These are phyloP conservation scores for Contarinia nasturtii DNA, from an alignment of 1,140 invertebrate species.

Conservation along the genomic window DNA sequence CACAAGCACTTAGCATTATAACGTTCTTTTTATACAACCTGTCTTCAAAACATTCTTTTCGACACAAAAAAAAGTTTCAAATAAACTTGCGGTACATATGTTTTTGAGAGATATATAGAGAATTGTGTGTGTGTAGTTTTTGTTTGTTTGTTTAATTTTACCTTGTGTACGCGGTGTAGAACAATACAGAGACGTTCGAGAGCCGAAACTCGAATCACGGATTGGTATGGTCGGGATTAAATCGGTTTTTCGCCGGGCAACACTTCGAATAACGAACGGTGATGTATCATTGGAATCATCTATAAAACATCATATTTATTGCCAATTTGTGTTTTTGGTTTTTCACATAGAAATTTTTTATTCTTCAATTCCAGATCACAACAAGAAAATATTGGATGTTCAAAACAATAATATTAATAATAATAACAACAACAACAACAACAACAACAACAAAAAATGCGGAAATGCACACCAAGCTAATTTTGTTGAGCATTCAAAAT, in stretches of 20 bases:
- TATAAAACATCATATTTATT: constrained; percentile 11
- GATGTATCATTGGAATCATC: constrained; percentile 27
- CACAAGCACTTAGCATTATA: not conserved
- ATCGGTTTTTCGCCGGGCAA: constrained; percentile 70
- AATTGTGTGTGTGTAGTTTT: too few species aligned
- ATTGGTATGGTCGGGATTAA: constrained; percentile 74
- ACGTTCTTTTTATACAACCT: not conserved
- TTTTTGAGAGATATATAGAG: too few species aligned
- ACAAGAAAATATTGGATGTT: too few species aligned
- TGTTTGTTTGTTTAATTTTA: too few species aligned
- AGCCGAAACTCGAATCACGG: constrained; percentile 34
- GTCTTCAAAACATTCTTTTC: too few species aligned
- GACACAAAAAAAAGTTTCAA: too few species aligned
- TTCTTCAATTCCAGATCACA: not conserved
- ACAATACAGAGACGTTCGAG: constrained; percentile 29
- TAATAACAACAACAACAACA: not conserved
- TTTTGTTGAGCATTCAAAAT: too few species aligned
- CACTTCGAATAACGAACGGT: constrained; percentile 33
- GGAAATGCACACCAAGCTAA: too few species aligned
- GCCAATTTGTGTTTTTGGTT: constrained; percentile 1
- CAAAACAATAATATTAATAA: too few species aligned
- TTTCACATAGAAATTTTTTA: constrained; percentile 1
- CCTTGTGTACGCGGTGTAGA: constrained; percentile 49
- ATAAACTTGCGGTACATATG: too few species aligned
- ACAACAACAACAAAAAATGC: not conserved